A percentile compares a stretch with the other conserved stretches of the same genome.
Conservation (phyloP, 2,888 invertebrate species). For the Ariolimax columbianus region DNA sequence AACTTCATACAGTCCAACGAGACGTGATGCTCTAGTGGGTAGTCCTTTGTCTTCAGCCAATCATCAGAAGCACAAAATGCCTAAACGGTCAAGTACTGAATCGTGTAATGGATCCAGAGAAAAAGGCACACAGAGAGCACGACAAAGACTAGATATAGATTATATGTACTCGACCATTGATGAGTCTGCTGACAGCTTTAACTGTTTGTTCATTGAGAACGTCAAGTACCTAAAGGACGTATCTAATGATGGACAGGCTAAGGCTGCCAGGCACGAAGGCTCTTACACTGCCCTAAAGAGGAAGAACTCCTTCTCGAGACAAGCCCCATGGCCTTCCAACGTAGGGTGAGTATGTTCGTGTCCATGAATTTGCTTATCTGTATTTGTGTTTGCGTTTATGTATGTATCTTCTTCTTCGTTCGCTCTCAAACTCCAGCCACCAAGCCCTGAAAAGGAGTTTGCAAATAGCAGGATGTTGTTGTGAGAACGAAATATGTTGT, state of each 20-base stretch:
- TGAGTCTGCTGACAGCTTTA: conserved; percentile 20
- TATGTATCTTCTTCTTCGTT: too few species aligned
- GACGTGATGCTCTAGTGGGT: too few species aligned
- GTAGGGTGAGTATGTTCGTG: background rate
- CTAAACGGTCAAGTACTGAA: too few species aligned
- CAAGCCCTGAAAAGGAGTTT: too few species aligned
- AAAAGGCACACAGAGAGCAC: background rate
- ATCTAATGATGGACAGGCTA: background rate
- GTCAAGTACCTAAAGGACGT: conserved; percentile 15
- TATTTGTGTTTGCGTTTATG: too few species aligned
- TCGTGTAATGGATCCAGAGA: background rate
- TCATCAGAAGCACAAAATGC: too few species aligned
- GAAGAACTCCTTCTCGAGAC: conserved; percentile 2
- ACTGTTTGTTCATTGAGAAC: conserved; percentile 9
- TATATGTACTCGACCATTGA: background rate
- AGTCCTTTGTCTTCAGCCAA: too few species aligned
- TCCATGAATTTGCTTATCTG: too few species aligned
- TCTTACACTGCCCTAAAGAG: background rate
- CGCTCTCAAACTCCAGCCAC: too few species aligned
- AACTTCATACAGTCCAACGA: too few species aligned
- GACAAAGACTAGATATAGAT: background rate
- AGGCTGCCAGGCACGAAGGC: background rate
- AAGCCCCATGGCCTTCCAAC: background rate
- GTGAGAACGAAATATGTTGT: too few species aligned
- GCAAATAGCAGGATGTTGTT: too few species aligned